Evolutionary conservation across 1,140 invertebrate species (phyloP).

Genomic region (Metaphire vulgaris): DNA sequence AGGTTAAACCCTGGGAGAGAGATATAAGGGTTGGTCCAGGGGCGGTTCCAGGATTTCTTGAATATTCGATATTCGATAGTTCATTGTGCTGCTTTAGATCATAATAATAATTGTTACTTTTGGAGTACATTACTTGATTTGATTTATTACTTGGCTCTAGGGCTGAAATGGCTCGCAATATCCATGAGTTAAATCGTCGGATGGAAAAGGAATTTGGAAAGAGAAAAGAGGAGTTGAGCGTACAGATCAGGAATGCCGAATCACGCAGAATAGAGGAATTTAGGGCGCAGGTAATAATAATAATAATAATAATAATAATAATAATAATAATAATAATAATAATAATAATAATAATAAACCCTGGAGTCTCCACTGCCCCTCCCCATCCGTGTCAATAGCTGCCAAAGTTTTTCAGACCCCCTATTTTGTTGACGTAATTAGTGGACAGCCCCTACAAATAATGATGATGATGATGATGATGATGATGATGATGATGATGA

Average conservation of each 20-base stretch:
- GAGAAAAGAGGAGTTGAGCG: not conserved
- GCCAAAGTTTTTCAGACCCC: too few species aligned
- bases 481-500: slow-evolving; percentile 2
- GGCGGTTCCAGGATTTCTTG: too few species aligned
- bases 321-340: not conserved
- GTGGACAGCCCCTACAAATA: too few species aligned
- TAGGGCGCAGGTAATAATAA: not conserved
- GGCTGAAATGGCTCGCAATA: not conserved
- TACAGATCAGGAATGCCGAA: not conserved
- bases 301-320: not conserved
- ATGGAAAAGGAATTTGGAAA: not conserved
- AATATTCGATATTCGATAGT: too few species aligned
- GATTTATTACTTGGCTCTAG: too few species aligned
- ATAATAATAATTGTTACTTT: not conserved
- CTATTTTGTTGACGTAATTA: too few species aligned
- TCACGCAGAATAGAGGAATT: not conserved
- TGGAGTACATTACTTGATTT: too few species aligned
- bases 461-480: slow-evolving; percentile 2
- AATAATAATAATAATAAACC: not conserved
- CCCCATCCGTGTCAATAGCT: too few species aligned
- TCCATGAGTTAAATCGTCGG: not conserved
- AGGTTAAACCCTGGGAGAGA: too few species aligned
- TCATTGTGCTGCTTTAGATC: too few species aligned
- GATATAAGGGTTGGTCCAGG: too few species aligned
- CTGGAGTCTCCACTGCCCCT: too few species aligned